A percentile compares a stretch with the other conserved stretches of the same genome.
These are phyloP conservation scores for Agonopterix subpropinquella DNA, from an alignment of 2,888 invertebrate genomes.

Conservation along the genomic window DNA sequence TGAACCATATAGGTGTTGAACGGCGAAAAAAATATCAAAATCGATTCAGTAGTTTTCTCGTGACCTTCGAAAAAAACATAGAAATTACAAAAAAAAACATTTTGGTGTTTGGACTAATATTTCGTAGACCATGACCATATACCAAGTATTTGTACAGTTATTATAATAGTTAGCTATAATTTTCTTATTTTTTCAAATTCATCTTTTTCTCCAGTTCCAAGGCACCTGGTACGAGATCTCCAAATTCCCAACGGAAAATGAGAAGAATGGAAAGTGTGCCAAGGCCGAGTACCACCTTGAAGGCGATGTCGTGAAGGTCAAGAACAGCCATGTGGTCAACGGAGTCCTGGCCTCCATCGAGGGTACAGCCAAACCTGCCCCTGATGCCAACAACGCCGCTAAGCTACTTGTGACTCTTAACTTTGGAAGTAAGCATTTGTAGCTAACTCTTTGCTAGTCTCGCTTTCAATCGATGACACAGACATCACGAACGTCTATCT, in stretches of 20 bases:
- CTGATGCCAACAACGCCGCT: conserved; percentile 61
- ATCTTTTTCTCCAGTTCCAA: conserved; percentile 61
- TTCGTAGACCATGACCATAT: no score
- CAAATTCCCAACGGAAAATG: conserved; percentile 75
- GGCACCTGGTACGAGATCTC: conserved; percentile 81
- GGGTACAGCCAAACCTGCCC: conserved; percentile 46
- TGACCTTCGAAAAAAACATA: no score
- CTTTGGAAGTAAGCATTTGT: conserved; percentile 39
- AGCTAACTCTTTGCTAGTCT: no score
- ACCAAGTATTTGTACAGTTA: no score
- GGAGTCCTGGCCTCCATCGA: conserved; percentile 46
- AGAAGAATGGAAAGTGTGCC: conserved; percentile 76
- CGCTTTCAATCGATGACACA: no score
- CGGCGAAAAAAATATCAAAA: no score
- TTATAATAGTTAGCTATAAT: no score
- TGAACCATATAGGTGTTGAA: no score
- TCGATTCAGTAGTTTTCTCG: no score
- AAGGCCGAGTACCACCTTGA: conserved; percentile 75
- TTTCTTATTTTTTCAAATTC: background rate
- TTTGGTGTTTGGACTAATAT: no score
- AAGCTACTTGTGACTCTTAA: conserved; percentile 51
- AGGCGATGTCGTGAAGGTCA: conserved; percentile 47
- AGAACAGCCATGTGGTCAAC: conserved; percentile 47
- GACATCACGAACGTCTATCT: no score
- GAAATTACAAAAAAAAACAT: no score